phyloP scores from a whole-genome alignment of 2,888 invertebrate genomes.

The Leistus spinibarbis region DNA sequence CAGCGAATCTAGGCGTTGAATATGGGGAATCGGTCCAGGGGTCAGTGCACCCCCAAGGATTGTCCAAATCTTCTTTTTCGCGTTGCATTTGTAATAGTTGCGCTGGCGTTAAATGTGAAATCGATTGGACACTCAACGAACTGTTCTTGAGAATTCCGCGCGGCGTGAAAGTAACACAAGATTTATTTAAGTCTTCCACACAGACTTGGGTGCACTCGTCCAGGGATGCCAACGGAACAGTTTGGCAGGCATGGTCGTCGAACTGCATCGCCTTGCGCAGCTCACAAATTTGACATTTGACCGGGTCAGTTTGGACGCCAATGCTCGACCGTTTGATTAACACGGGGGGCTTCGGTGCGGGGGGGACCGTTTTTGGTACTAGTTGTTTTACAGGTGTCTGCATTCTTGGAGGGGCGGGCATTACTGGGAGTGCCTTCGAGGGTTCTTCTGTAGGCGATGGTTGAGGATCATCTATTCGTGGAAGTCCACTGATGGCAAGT shows the following conservation, averaged over 20 bases:
- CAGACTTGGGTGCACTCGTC: conserved; percentile 53
- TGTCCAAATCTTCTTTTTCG: conserved; percentile 22
- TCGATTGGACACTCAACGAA: conserved; percentile 46
- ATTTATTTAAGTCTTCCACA: conserved; percentile 50
- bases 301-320: conserved; percentile 47
- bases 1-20: neutral
- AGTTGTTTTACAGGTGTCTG: neutral
- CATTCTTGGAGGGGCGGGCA: neutral
- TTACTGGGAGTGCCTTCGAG: conserved; percentile 1
- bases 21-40: conserved; percentile 13
- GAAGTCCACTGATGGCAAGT: conserved; percentile 38
- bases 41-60: neutral
- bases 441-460: conserved; percentile 20
- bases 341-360: conserved; percentile 20
- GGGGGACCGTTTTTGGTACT: neutral
- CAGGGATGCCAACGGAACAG: conserved; percentile 40
- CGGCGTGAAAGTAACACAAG: conserved; percentile 44
- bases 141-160: conserved; percentile 45
- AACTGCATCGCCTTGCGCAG: conserved; percentile 47
- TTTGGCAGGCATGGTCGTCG: conserved; percentile 43
- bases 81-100: conserved; percentile 49
- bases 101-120: conserved; percentile 55
- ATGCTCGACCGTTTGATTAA: conserved; percentile 9
- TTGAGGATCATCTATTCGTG: neutral
- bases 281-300: conserved; percentile 50